Evolutionary conservation across 2,888 invertebrate genomes (phyloP), one percentile per base, ranked within the genome.

Genomic region (Eudemis profundana): DNA sequence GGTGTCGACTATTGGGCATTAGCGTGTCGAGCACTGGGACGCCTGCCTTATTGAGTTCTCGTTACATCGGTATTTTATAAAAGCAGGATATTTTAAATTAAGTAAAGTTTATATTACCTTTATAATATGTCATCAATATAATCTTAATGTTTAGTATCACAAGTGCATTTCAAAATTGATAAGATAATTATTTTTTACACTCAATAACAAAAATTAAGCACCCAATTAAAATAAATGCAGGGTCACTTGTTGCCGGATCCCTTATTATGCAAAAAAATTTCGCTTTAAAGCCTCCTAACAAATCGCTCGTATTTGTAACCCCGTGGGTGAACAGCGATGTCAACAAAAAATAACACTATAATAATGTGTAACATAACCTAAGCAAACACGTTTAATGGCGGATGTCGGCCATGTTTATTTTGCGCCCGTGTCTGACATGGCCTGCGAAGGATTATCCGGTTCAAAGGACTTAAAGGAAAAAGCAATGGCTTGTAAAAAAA

Each of bases 281-380:
- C 40, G 57, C 56, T 27, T 47, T 63, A 21, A 27, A 51, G 57
- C 36, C 49, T 38, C 33, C 27, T 44, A 60, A 65, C 59, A 65
- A 65, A 60, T 65, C 38, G 53, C 46, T 53, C n/a, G 29, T 59
- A 60, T 65, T 65, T 60, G 53, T 65, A 40, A 60, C 53, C 57
- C 33, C 51, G 50, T 40, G 50, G 65, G 59, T 65, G 44, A 65
- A 65, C 51, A 60, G 53, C 65, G 59, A 60, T 65, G 70, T 71
- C 72, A 72, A 76, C 78, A 78, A 78, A 79, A 76, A 85, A 82
- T 77, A 78, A 79, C 77, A 74, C 75, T 79, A 79, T 85, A 83
- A 84, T 87, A 79, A 83, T 79, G 83, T 86, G 86, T 87, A 85
- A 87, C 82, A 76, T 75, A 80, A 79, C 89, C 89, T 87, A 88